These are phyloP conservation scores for Beaufortia kweichowensis DNA, from an alignment of 2,113 vertebrate species.

Conservation along the genomic window DNA sequence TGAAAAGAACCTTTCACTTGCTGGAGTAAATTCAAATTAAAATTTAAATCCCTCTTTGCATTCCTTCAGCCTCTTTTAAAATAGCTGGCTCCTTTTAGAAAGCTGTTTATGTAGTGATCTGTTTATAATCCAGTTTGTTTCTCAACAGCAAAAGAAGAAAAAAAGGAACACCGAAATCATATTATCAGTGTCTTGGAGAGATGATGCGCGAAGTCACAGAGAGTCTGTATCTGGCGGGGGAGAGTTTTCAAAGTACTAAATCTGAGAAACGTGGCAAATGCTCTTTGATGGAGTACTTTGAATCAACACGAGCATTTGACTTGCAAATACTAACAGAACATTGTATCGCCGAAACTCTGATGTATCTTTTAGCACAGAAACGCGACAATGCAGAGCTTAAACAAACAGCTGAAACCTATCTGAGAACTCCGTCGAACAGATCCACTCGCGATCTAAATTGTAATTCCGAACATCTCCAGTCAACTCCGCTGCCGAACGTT, in stretches of 20 bases:
- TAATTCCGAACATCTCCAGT: slow-evolving; percentile 25
- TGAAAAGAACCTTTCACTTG: slow-evolving; percentile 87
- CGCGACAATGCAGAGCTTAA: slow-evolving; percentile 52
- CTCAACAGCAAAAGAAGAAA: slow-evolving; percentile 77
- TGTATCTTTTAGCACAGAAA: slow-evolving; percentile 53
- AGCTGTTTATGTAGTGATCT: slow-evolving; percentile 87
- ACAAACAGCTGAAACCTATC: slow-evolving; percentile 46
- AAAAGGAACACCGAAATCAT: slow-evolving; percentile 76
- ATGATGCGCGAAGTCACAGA: slow-evolving; percentile 82
- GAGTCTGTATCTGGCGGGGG: slow-evolving; percentile 75
- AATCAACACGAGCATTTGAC: slow-evolving; percentile 68
- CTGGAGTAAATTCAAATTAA: slow-evolving; percentile 88
- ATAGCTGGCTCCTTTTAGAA: slow-evolving; percentile 86
- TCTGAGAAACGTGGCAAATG: slow-evolving; percentile 66
- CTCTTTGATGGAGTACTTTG: slow-evolving; percentile 68
- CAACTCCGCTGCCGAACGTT: neutral
- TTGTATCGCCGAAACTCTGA: slow-evolving; percentile 60
- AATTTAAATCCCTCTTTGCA: slow-evolving; percentile 88
- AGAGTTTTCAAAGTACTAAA: slow-evolving; percentile 77
- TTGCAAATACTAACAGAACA: slow-evolving; percentile 71
- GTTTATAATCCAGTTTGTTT: slow-evolving; percentile 87
- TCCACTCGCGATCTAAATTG: slow-evolving; percentile 12
- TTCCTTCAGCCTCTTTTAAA: slow-evolving; percentile 85
- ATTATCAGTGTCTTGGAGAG: slow-evolving; percentile 84
- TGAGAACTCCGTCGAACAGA: neutral